Conservation (phyloP, 2,888 invertebrate genomes). For the Cataglyphis rosenhaueri region DNA sequence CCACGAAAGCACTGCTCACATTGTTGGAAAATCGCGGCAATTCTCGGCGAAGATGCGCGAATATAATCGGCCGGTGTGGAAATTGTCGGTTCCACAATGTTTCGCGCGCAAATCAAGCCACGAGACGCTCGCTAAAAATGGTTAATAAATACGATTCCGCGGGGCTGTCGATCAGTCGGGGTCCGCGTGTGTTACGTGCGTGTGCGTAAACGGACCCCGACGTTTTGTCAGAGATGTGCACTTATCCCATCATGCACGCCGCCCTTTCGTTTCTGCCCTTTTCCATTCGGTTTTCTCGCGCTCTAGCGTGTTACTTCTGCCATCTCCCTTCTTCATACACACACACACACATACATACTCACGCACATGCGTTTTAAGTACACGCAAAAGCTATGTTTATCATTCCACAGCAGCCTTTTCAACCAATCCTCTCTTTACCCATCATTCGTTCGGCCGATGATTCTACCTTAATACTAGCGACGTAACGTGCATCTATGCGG, state of each 20-base stretch:
- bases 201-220: slow-evolving; percentile 32
- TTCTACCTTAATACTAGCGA: slow-evolving; percentile 71
- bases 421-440: slow-evolving; percentile 30
- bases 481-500: slow-evolving; percentile 35
- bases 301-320: slow-evolving; percentile 47
- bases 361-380: slow-evolving; percentile 67
- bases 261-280: slow-evolving; percentile 43
- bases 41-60: slow-evolving; percentile 18
- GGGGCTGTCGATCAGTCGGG: slow-evolving; percentile 21
- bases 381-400: slow-evolving; percentile 68
- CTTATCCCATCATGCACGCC: slow-evolving; percentile 56
- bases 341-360: not conserved
- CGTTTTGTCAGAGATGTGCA: slow-evolving; percentile 51
- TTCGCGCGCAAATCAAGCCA: slow-evolving; percentile 28
- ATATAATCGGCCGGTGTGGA: slow-evolving; percentile 31
- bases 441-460: slow-evolving; percentile 59
- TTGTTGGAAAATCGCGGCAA: not conserved
- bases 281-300: slow-evolving; percentile 41
- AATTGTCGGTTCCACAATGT: slow-evolving; percentile 42
- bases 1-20: slow-evolving; percentile 23
- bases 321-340: slow-evolving; percentile 1
- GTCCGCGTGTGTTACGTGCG: not conserved
- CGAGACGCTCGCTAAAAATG: slow-evolving; percentile 26
- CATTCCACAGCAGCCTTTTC: slow-evolving; percentile 57
- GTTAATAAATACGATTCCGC: slow-evolving; percentile 44